Evolutionary conservation across 2,113 vertebrate genomes (phyloP), one percentile per base, ranked within the genome.

Genomic region (Aegypius monachus): DNA sequence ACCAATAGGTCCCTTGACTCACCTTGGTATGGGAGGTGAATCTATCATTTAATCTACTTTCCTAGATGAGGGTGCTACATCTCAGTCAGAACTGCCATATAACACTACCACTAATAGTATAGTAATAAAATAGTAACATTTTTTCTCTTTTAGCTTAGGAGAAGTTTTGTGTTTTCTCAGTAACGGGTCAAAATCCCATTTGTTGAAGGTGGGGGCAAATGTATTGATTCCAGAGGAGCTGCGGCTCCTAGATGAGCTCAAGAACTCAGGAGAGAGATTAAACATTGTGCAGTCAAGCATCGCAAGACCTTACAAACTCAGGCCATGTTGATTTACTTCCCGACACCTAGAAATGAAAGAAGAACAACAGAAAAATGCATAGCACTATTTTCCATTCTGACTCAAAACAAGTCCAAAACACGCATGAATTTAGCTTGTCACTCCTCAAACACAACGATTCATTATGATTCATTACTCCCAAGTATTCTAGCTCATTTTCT

Each of bases 401-500:
- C 40, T 92, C 86, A 87, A 94, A 94, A 79, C 47, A 79, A 91
- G 58, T 31, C 58, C 34, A 67, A 88, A 92, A 87, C 42, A 63
- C 13, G 62, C 71, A 82, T 45, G 32, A 90, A 70, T 92, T 88
- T 74, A 58, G 31, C 43, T 70, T 81, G 50, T 34, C 73, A 55
- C 68, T 91, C 55, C 84, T 96, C 83, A 71, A 38, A 91, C 47
- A n/a, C 19, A 89, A 81, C 29, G 4, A 71, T 29, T 79, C 56
- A 72, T 85, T 79, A 87, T 75, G 70, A 93, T 85, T 92, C 82
- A 88, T 78, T 94, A 63, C 75, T 78, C 16, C 25, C 36, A 88
- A 92, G 47, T 52, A 88, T 74, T 78, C 68, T 36, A 83, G 42
- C n/a, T 95, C 67, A 62, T 94, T 93, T 88, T 93, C 90, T 74